A percentile compares a stretch with the other conserved stretches of the same genome.
phyloP scores from a whole-genome alignment of 2,888 invertebrate genomes.

The Mimumesa dahlbomi region DNA sequence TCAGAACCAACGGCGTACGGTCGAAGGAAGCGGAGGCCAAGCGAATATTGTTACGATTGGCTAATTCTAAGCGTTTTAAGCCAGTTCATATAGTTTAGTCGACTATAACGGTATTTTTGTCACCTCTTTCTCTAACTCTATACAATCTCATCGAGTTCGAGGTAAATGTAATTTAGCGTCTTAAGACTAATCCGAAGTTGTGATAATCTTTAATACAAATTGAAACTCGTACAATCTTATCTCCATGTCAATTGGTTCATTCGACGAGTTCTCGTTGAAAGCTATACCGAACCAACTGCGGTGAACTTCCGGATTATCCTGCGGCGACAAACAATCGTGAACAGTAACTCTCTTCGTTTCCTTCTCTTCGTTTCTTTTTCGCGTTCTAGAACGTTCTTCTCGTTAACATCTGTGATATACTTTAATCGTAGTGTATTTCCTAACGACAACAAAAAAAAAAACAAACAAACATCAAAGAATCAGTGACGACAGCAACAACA shows the following conservation, averaged over 20 bases:
- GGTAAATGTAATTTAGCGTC: constrained; percentile 26
- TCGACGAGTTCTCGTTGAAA: constrained; percentile 30
- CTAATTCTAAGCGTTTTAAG: constrained; percentile 15
- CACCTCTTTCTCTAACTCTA: constrained; percentile 37
- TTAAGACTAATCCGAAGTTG: constrained; percentile 49
- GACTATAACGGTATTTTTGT: constrained; percentile 48
- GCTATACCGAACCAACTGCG: constrained; percentile 40
- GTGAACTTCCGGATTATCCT: constrained; percentile 39
- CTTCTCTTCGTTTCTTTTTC: constrained; percentile 62
- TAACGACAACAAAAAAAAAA: constrained; percentile 59
- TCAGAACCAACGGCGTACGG: constrained; percentile 25
- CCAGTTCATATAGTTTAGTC: constrained; percentile 45
- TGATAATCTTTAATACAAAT: constrained; percentile 56
- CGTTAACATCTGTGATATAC: constrained; percentile 79
- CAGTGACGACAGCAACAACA: constrained; percentile 37
- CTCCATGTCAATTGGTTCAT: constrained; percentile 49
- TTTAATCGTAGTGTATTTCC: constrained; percentile 77
- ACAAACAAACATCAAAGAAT: constrained; percentile 44
- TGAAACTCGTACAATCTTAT: constrained; percentile 50
- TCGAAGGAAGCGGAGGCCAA: constrained; percentile 1
- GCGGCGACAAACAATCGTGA: constrained; percentile 50
- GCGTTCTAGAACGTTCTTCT: constrained; percentile 73
- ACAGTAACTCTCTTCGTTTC: constrained; percentile 63
- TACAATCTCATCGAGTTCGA: constrained; percentile 20
- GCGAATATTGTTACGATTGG: constrained; percentile 36